Conservation (phyloP, 1,140 invertebrate species). For the Paraescarpia echinospica region DNA sequence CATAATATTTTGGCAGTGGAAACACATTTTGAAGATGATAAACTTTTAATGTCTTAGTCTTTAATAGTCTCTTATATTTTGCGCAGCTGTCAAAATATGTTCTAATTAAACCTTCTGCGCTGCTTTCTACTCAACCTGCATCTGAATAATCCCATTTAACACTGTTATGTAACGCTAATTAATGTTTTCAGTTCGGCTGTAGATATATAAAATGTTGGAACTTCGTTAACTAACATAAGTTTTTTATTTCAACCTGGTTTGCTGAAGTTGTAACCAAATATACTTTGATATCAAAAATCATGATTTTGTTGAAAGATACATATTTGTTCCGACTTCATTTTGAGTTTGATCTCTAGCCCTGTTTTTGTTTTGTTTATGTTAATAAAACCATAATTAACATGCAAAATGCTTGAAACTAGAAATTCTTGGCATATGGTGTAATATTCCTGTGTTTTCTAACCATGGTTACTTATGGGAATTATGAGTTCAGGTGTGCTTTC, state of each 20-base stretch:
- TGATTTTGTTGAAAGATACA: too few relatives aligned
- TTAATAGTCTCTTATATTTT: background rate
- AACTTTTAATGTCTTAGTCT: background rate
- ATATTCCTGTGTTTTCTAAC: background rate
- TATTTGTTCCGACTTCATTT: too few relatives aligned
- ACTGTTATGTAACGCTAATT: background rate
- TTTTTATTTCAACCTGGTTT: too few relatives aligned
- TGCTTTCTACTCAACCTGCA: background rate
- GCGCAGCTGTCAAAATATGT: background rate
- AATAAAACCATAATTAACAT: background rate
- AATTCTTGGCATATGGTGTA: background rate
- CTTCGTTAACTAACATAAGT: background rate
- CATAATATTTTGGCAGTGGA: too few relatives aligned
- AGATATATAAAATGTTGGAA: background rate
- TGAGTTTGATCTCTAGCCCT: background rate
- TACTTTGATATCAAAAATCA: too few relatives aligned
- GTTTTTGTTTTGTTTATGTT: background rate
- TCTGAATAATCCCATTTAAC: constrained; percentile 1
- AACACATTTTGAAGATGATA: background rate
- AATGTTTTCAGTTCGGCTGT: background rate
- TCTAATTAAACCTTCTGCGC: background rate
- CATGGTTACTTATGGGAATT: background rate
- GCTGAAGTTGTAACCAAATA: too few relatives aligned
- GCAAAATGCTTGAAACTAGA: background rate
- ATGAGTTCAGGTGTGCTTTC: background rate